These are phyloP conservation scores for Mobula hypostoma DNA, from an alignment of 2,113 vertebrate species.

Conservation along the genomic window DNA sequence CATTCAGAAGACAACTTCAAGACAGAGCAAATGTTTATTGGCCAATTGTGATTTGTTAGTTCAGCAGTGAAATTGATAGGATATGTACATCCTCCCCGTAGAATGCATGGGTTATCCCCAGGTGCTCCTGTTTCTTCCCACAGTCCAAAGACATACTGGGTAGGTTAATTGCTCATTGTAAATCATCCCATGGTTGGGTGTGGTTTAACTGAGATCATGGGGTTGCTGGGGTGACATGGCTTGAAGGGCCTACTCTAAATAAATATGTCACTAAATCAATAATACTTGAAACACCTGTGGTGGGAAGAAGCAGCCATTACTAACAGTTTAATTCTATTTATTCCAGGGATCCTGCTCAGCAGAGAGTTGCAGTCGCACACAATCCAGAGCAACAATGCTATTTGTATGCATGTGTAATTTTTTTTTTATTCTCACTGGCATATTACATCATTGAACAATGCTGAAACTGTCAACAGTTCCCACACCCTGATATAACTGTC, in stretches of 20 bases:
- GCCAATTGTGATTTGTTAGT: not conserved
- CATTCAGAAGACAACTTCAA: not conserved
- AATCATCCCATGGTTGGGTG: too few species aligned
- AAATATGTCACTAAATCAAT: too few species aligned
- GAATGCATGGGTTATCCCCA: too few species aligned
- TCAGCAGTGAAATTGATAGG: not conserved
- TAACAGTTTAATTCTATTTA: conserved; percentile 3
- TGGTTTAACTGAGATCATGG: too few species aligned
- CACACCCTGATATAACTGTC: not conserved
- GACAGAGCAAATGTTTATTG: not conserved
- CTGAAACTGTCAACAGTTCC: not conserved
- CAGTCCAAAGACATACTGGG: too few species aligned
- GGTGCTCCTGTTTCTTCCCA: too few species aligned
- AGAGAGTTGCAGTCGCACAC: not conserved
- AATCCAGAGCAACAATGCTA: not conserved
- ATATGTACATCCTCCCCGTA: not conserved
- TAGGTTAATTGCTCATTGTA: too few species aligned
- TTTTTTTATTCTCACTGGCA: not conserved
- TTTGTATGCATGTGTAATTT: not conserved
- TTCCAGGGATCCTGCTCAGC: not conserved
- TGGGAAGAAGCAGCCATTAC: not conserved
- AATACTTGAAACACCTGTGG: not conserved
- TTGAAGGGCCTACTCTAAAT: too few species aligned
- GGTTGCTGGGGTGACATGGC: too few species aligned
- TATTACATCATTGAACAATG: not conserved